phyloP scores from a whole-genome alignment of 1,140 invertebrate species.

The Listronotus oregonensis region DNA sequence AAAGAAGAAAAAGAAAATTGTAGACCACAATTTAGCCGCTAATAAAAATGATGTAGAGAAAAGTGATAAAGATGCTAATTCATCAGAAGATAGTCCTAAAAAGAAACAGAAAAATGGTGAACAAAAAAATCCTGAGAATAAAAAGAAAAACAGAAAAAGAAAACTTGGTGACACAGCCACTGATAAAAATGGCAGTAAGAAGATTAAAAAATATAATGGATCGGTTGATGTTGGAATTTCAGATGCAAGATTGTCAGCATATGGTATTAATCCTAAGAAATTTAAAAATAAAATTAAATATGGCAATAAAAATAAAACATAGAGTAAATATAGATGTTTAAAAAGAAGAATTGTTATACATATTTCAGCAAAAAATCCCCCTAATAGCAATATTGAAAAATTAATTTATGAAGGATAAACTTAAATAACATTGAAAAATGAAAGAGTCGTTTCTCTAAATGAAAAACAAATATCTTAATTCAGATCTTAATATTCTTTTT shows the following conservation, averaged over 20 bases:
- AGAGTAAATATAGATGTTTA: slow-evolving; percentile 8
- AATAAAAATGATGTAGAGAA: slow-evolving; percentile 10
- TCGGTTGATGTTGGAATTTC: slow-evolving; percentile 58
- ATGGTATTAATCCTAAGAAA: slow-evolving; percentile 91
- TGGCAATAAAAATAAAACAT: slow-evolving; percentile 44
- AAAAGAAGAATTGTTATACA: too few species aligned
- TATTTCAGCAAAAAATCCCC: too few species aligned
- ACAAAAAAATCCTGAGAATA: too few species aligned
- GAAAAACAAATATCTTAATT: too few species aligned
- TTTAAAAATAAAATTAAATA: slow-evolving; percentile 73
- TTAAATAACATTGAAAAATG: too few species aligned
- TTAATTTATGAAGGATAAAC: too few species aligned
- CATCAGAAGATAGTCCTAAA: neutral
- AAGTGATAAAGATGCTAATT: neutral
- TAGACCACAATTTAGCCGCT: slow-evolving; percentile 31
- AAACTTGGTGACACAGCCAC: slow-evolving; percentile 33
- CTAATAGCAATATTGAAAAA: too few species aligned
- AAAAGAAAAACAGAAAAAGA: slow-evolving; percentile 31
- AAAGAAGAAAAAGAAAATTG: slow-evolving; percentile 36
- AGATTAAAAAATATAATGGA: slow-evolving; percentile 26
- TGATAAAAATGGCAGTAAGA: slow-evolving; percentile 35
- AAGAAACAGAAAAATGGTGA: slow-evolving; percentile 14
- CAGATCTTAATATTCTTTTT: too few species aligned
- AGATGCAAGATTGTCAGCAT: slow-evolving; percentile 82
- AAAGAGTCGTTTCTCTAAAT: too few species aligned